Conservation (phyloP, 1,140 invertebrate species). For the Hylaeus volcanicus region DNA sequence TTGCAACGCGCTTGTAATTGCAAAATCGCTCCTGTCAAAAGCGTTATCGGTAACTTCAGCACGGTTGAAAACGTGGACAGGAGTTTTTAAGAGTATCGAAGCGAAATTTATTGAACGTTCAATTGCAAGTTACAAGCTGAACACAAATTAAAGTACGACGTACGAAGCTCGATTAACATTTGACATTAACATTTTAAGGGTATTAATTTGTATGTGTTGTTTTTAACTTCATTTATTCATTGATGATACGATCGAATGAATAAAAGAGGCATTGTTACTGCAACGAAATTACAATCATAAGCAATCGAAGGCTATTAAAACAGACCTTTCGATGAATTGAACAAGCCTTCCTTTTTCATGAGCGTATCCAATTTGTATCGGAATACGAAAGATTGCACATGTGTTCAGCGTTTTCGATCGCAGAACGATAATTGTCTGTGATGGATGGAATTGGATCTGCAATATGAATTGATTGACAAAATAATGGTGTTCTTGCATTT, state of each 20-base stretch:
- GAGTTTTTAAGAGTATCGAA: no score
- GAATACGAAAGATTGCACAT: not conserved
- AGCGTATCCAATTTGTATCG: not conserved
- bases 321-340: not conserved
- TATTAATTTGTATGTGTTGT: no score
- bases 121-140: no score
- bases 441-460: slow-evolving; percentile 10
- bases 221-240: no score
- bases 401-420: not conserved
- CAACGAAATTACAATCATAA: not conserved
- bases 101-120: no score
- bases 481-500: slow-evolving; percentile 25
- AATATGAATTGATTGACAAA: slow-evolving; percentile 14
- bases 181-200: no score
- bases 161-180: no score
- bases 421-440: slow-evolving; percentile 24
- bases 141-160: no score
- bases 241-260: no score
- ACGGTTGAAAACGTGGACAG: no score
- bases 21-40: not conserved
- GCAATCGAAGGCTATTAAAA: not conserved
- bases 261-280: not conserved
- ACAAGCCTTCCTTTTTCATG: not conserved
- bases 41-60: not conserved
- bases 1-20: no score